Base-by-base conservation (phyloP, 2,888 invertebrate species). In the Notodonta dromedarius region DNA sequence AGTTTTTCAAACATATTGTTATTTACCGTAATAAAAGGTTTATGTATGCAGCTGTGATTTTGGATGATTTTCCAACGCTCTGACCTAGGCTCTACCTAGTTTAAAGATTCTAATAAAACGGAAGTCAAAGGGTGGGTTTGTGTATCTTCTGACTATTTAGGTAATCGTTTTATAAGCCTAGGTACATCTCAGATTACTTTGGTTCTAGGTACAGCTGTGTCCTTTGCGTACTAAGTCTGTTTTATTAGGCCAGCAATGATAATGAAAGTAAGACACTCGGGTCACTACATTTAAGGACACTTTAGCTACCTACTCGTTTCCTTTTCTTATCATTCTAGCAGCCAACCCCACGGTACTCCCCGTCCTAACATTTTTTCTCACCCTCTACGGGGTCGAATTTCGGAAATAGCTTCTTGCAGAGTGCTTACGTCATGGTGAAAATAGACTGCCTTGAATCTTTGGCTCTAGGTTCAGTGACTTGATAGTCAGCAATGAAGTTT, bases 381-480 rank as follows among this genome's bases (percentile, higher is more conserved):
- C 60, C 72, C 65, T 71, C 60, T 65, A 63, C 65, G 63, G 62
- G 53, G 56, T 70, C 65, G 71, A 74, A 71, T 71, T 74, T 74
- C 72, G 57, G 64, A 70, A 72, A 74, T 74, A 70, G 62, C 64
- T 69, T 67, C 65, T 66, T 68, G 62, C 62, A 61, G 62, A 67
- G 60, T 59, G 57, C 55, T 67, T 65, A 61, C 66, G 62, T 62
- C 64, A 64, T 66, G 62, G 66, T 57, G 63, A 57, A 60, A 70
- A 62, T 62, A 50, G 54, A 63, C 62, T 44, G n/a, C 9, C 51
- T 58, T 56, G 50, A 62, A 55, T 51, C 55, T 63, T 65, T 56
- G 48, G 40, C 54, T 58, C 12, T 69, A 54, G 52, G 67, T 64
- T 57, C 46, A 51, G 60, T 53, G 59, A 55, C 14, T 56, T 44